A percentile compares a stretch with the other conserved stretches of the same genome.
phyloP scores from a whole-genome alignment of 2,113 vertebrate genomes.

The Gopherus flavomarginatus region DNA sequence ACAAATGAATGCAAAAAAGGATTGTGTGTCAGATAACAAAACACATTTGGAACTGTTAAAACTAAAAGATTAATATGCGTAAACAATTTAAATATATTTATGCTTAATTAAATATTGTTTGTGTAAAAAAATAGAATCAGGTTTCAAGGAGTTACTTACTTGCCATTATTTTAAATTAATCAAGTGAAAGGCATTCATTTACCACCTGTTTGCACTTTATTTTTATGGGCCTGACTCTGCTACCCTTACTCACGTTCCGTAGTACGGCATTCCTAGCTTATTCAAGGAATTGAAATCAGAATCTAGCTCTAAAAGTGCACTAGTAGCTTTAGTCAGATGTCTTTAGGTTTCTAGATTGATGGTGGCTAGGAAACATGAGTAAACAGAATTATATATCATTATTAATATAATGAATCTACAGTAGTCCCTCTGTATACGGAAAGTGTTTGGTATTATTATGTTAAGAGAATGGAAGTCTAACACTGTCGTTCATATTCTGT shows the following conservation, averaged over 20 bases:
- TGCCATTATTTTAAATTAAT: background rate
- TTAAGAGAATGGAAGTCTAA: background rate
- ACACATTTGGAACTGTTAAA: background rate
- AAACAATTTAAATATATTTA: background rate
- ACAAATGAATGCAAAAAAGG: background rate
- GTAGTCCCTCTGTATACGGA: background rate
- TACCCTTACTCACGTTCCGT: background rate
- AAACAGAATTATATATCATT: background rate
- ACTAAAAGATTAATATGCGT: background rate
- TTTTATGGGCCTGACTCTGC: background rate
- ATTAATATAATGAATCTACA: background rate
- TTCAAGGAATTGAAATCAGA: background rate
- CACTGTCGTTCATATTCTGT: background rate
- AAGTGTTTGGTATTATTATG: background rate
- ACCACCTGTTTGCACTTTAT: background rate
- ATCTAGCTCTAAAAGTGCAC: background rate
- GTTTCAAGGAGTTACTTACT: background rate
- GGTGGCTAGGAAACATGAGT: background rate
- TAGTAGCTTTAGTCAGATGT: background rate
- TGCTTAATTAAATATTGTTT: background rate
- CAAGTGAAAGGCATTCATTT: conserved; percentile 10
- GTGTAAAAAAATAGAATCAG: background rate
- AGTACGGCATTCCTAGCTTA: background rate
- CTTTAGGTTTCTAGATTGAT: background rate
- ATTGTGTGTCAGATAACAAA: background rate